Conservation (phyloP, 2,113 vertebrate genomes). For the Rhizomys pruinosus region DNA sequence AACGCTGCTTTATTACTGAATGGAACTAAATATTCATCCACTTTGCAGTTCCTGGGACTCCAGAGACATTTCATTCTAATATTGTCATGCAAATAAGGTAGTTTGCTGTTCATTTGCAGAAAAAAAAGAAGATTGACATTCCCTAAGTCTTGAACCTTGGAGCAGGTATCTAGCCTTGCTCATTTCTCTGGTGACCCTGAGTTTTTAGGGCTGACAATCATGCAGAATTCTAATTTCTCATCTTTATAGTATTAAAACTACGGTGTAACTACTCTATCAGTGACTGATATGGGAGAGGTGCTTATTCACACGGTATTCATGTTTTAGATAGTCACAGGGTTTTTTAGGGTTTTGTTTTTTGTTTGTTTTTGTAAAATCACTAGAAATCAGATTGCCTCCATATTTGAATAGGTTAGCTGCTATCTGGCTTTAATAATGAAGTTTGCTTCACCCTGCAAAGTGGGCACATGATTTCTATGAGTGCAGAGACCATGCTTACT, state of each 20-base stretch:
- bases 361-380: conserved; percentile 23
- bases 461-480: neutral
- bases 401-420: neutral
- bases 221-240: conserved; percentile 56
- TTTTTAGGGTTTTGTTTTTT: too few species aligned
- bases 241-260: conserved; percentile 12
- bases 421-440: conserved; percentile 11
- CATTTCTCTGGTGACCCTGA: neutral
- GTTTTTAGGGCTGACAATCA: neutral
- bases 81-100: conserved; percentile 46
- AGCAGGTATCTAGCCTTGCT: neutral
- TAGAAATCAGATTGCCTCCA: neutral
- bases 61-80: neutral
- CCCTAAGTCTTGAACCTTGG: conserved; percentile 15
- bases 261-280: neutral
- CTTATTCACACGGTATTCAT: neutral
- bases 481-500: neutral
- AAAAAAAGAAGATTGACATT: conserved; percentile 31
- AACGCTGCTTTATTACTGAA: neutral
- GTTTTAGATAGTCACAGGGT: neutral
- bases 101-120: conserved; percentile 49
- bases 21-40: neutral
- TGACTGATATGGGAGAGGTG: neutral
- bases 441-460: neutral
- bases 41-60: conserved; percentile 5